These are phyloP conservation scores for Neoascia interrupta DNA, from an alignment of 2,888 invertebrate species.

Conservation along the genomic window DNA sequence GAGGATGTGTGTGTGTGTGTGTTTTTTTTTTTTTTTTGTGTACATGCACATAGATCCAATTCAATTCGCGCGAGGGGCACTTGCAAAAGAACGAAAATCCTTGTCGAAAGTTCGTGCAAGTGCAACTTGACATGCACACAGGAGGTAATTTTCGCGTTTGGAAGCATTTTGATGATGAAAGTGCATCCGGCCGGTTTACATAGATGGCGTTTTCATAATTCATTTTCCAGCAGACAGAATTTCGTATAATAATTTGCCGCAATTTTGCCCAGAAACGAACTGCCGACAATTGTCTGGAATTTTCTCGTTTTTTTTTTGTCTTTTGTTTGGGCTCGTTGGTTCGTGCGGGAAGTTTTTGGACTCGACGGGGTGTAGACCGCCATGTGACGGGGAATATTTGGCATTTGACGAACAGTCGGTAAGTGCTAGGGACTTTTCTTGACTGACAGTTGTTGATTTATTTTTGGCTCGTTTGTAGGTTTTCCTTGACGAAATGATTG, in stretches of 20 bases:
- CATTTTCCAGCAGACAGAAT: slow-evolving; percentile 62
- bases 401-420: no score
- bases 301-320: background rate
- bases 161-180: slow-evolving; percentile 68
- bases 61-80: slow-evolving; percentile 45
- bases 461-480: slow-evolving; percentile 37
- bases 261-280: slow-evolving; percentile 60
- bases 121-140: slow-evolving; percentile 68
- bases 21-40: no score
- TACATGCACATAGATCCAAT: slow-evolving; percentile 55
- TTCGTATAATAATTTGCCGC: slow-evolving; percentile 65
- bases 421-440: no score
- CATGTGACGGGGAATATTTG: background rate
- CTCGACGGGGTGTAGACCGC: background rate
- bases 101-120: slow-evolving; percentile 56
- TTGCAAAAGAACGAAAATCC: slow-evolving; percentile 13
- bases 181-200: slow-evolving; percentile 66
- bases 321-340: background rate
- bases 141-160: slow-evolving; percentile 69
- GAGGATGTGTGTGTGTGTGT: no score
- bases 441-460: slow-evolving; percentile 46
- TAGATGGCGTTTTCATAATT: slow-evolving; percentile 66
- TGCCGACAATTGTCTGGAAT: slow-evolving; percentile 44
- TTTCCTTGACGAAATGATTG: background rate
- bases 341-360: background rate